A percentile compares a stretch with the other conserved stretches of the same genome.
phyloP scores from a whole-genome alignment of 2,888 invertebrate genomes.

The Pyrrhia umbra region DNA sequence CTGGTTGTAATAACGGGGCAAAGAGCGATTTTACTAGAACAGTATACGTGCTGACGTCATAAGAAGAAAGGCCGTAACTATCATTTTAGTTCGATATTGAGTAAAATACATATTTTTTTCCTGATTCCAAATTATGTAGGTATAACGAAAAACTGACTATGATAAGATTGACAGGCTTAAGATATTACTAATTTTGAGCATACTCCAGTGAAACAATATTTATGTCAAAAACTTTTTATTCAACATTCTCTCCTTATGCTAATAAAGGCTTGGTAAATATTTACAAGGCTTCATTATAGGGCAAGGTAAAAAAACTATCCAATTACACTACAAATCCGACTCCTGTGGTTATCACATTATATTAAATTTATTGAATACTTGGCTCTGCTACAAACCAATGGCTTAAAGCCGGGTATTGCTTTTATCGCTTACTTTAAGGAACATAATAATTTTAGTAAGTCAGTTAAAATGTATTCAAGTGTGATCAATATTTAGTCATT shows the following conservation, averaged over 20 bases:
- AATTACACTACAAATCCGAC: conserved; percentile 81
- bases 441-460: conserved; percentile 37
- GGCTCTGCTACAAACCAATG: conserved; percentile 74
- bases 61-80: too few relatives aligned
- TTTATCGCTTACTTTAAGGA: conserved; percentile 38
- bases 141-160: too few relatives aligned
- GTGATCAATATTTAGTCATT: conserved; percentile 46
- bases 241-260: conserved; percentile 87
- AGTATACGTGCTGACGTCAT: too few relatives aligned
- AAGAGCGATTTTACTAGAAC: too few relatives aligned
- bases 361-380: conserved; percentile 76
- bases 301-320: conserved; percentile 89
- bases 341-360: conserved; percentile 83
- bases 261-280: conserved; percentile 89
- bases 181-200: background rate
- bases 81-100: too few relatives aligned
- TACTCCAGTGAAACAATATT: conserved; percentile 79
- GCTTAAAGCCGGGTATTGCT: conserved; percentile 69
- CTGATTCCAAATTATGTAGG: too few relatives aligned
- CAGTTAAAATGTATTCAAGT: conserved; percentile 51
- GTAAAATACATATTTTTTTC: too few relatives aligned
- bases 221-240: conserved; percentile 86
- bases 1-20: too few relatives aligned
- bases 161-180: too few relatives aligned
- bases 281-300: conserved; percentile 89